Evolutionary conservation across 2,888 invertebrate species (phyloP).

Genomic region (Trimorus sp.): DNA sequence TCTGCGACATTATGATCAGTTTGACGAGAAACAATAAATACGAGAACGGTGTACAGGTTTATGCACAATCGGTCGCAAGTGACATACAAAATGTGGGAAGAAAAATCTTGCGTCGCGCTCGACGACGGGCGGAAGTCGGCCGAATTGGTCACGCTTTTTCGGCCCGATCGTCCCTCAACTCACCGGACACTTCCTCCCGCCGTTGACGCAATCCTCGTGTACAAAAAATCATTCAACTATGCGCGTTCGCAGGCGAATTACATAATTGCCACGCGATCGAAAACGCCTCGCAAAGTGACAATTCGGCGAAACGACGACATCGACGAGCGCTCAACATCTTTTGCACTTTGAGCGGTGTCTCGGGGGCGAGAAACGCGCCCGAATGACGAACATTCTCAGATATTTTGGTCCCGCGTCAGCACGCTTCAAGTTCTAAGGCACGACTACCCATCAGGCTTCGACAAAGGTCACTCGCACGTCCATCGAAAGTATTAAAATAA

Average conservation of each 20-base stretch:
- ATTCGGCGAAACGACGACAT: slow-evolving; percentile 46
- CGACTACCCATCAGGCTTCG: slow-evolving; percentile 67
- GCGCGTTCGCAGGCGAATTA: slow-evolving; percentile 36
- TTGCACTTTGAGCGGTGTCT: slow-evolving; percentile 69
- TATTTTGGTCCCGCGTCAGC: slow-evolving; percentile 70
- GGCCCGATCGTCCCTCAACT: slow-evolving; percentile 10
- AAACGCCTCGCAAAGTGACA: slow-evolving; percentile 24
- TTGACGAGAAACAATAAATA: slow-evolving; percentile 39
- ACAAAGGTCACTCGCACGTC: slow-evolving; percentile 60
- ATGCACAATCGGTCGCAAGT: background rate
- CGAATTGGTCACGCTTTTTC: background rate
- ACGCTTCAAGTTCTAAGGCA: slow-evolving; percentile 71
- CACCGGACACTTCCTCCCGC: slow-evolving; percentile 22
- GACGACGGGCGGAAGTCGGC: background rate
- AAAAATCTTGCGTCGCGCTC: background rate
- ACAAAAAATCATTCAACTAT: slow-evolving; percentile 47
- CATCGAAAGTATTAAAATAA: slow-evolving; percentile 74
- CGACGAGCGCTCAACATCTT: slow-evolving; percentile 50
- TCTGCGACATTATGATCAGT: slow-evolving; percentile 37
- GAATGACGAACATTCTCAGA: slow-evolving; percentile 61
- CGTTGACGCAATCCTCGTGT: slow-evolving; percentile 34
- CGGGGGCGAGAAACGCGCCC: slow-evolving; percentile 65
- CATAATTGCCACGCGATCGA: slow-evolving; percentile 19
- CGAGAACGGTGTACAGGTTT: background rate
- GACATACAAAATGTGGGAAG: background rate